Conservation (phyloP, 2,888 invertebrate genomes). For the Oxytorus armatus region DNA sequence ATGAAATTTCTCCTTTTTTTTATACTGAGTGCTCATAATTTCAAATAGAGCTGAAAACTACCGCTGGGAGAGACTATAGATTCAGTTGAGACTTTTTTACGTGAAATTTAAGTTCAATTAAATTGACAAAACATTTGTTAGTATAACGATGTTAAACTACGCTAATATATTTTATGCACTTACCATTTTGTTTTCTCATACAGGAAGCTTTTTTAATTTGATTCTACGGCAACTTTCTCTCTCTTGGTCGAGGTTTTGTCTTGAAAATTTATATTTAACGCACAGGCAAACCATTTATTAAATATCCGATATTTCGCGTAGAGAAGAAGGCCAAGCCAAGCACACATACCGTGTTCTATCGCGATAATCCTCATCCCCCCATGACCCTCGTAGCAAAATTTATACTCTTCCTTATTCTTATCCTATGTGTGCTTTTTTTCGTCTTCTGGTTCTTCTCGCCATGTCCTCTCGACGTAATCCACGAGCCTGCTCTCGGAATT, state of each 20-base stretch:
- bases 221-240: constrained; percentile 2
- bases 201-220: too few species aligned
- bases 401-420: constrained; percentile 42
- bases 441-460: constrained; percentile 19
- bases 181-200: too few species aligned
- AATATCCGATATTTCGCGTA: constrained; percentile 8
- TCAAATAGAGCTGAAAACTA: too few species aligned
- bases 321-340: constrained; percentile 9
- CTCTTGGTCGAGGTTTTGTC: not conserved
- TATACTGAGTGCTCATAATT: too few species aligned
- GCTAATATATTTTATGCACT: too few species aligned
- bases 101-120: too few species aligned
- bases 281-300: constrained; percentile 4
- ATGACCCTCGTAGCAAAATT: constrained; percentile 33
- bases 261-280: constrained; percentile 5
- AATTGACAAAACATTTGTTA: too few species aligned
- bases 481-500: constrained; percentile 21
- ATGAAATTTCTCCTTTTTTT: too few species aligned
- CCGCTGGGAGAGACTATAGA: too few species aligned
- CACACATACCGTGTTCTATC: constrained; percentile 51
- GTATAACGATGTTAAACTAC: too few species aligned
- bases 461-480: constrained; percentile 7
- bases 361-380: constrained; percentile 59
- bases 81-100: too few species aligned
- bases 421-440: constrained; percentile 9